Evolutionary conservation across 2,888 invertebrate genomes (phyloP), one percentile per base, ranked within the genome.

Genomic region (Altica lythri): DNA sequence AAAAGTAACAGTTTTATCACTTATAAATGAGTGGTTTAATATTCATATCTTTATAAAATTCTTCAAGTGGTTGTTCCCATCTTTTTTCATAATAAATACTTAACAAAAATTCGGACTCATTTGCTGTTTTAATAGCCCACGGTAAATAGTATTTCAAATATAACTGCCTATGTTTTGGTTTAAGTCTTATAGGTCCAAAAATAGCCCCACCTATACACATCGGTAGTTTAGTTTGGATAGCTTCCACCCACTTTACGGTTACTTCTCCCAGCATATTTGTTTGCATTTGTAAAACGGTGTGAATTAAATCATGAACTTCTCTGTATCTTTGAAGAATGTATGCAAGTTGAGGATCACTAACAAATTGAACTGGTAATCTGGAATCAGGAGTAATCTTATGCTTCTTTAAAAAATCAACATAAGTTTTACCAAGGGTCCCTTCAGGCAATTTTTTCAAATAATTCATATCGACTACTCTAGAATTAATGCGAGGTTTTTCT

Each of bases 271-370:
- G 78, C 92, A 95, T 93, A 68, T 91, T 91, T 8, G 95, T 96
- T 27, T 92, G 95, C 94, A 97, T 96, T 63, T 87, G 86, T 30
- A 98, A 81, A 12, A 90, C 80, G 0, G 95, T 88, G 77, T 99
- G 99, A 53, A 92, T 85, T 61, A 99, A 82, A 79, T 99, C 99
- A 75, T 99, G 99, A 5, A 92, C 89, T 79, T 99, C 97, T 61
- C 99, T 84, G 74, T 99, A 99, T 48, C 99, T 82, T 75, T 95
- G 94, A 89, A 99, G 95, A 37, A 98, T 89, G 78, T 97, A 99
- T 2, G 95, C 95, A 65, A 95, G 77, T 60, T 95, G 89, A 1
- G 86, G 78, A 75, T 98, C 92, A 62, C 92, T 86, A 40, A 99
- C 85, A 77, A 96, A 99, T 68, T 90, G 89, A 0, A 99, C 97